A percentile compares a stretch with the other conserved stretches of the same genome.
These are phyloP conservation scores for Phenacoccus solenopsis DNA, from an alignment of 1,140 invertebrate genomes.

Conservation along the genomic window DNA sequence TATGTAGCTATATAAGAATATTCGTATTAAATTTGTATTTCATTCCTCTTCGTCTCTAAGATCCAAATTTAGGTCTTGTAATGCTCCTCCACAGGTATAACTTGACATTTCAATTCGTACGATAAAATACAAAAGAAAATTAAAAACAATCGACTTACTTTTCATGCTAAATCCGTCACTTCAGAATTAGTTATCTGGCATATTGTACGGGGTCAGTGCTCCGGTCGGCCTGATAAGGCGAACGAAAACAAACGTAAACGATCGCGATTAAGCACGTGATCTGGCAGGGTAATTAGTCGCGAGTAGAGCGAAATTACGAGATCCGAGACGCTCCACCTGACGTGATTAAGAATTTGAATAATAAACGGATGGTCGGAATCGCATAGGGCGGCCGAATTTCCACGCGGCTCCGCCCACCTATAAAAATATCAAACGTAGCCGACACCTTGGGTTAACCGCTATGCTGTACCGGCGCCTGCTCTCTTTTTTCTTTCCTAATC, in stretches of 20 bases:
- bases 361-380: not conserved
- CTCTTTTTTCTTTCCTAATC: not conserved
- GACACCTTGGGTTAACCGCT: constrained; percentile 1
- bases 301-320: constrained; percentile 1
- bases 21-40: too few relatives aligned
- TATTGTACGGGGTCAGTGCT: not conserved
- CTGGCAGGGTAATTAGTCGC: constrained; percentile 4
- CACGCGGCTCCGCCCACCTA: not conserved
- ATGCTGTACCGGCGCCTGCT: not conserved
- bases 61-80: too few relatives aligned
- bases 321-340: constrained; percentile 8
- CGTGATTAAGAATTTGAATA: constrained; percentile 15
- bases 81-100: too few relatives aligned
- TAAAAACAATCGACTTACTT: not conserved
- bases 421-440: constrained; percentile 6
- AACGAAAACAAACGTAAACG: not conserved
- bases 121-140: not conserved
- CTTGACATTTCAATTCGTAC: not conserved
- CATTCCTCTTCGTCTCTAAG: too few relatives aligned
- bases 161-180: not conserved
- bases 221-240: not conserved
- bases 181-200: not conserved
- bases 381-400: constrained; percentile 9
- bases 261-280: not conserved
- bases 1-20: too few relatives aligned